Evolutionary conservation across 2,888 invertebrate species (phyloP).

Genomic region (Eilema caniola): DNA sequence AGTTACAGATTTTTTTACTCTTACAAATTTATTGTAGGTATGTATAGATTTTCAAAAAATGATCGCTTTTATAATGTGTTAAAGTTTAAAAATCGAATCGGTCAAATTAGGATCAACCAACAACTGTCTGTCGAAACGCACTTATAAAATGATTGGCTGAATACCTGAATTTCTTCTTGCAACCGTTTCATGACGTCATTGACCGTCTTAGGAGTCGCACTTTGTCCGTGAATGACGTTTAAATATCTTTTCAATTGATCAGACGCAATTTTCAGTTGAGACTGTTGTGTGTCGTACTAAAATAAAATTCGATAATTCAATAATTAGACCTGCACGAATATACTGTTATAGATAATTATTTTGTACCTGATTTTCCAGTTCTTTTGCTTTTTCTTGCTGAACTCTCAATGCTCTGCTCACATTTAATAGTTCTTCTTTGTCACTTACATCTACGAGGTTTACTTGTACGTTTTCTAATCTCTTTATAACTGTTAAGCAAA

Average conservation of each 20-base stretch:
- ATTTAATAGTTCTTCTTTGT: conserved; percentile 89
- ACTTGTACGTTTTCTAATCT: conserved; percentile 83
- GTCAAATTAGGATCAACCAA: neutral
- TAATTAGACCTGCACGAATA: neutral
- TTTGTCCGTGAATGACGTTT: conserved; percentile 83
- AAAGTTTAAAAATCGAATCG: neutral
- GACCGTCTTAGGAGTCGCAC: conserved; percentile 82
- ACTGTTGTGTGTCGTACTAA: conserved; percentile 80
- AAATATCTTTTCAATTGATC: conserved; percentile 90
- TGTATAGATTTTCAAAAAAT: neutral
- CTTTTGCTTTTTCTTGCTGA: conserved; percentile 83
- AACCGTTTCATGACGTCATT: conserved; percentile 90
- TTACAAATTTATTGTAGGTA: too few relatives aligned
- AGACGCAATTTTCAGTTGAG: conserved; percentile 77
- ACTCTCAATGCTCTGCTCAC: conserved; percentile 82
- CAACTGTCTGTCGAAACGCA: neutral
- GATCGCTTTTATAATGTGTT: neutral
- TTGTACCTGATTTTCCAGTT: conserved; percentile 78
- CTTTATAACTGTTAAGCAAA: conserved; percentile 77
- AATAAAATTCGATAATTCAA: conserved; percentile 36
- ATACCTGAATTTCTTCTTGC: conserved; percentile 91
- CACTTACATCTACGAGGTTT: conserved; percentile 89
- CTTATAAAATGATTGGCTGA: neutral
- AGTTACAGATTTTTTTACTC: too few relatives aligned
- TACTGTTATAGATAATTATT: neutral